These are phyloP conservation scores for Ibycter americanus DNA, from an alignment of 2,797 vertebrate genomes.

Conservation along the genomic window DNA sequence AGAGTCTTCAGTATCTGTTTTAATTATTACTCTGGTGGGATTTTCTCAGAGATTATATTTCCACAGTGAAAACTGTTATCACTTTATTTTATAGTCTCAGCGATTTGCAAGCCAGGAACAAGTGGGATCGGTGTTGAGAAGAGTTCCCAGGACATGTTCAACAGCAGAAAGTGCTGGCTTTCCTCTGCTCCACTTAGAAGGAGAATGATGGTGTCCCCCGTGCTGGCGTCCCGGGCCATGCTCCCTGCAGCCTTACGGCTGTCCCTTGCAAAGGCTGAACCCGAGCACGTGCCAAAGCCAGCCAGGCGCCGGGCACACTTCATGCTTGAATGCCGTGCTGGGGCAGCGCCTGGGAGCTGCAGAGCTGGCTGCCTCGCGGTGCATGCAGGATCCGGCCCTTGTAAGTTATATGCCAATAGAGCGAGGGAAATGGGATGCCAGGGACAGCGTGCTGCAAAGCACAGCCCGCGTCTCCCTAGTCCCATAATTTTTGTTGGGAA, in stretches of 20 bases:
- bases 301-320: rapidly evolving
- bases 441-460: not conserved
- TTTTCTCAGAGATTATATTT: conserved; percentile 9
- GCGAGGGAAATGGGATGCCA: not conserved
- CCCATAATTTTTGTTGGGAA: not conserved
- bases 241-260: rapidly evolving
- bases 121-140: rapidly evolving
- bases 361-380: rapidly evolving
- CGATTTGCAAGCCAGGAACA: not conserved
- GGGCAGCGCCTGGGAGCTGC: not conserved
- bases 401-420: rapidly evolving
- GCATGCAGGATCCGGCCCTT: not conserved
- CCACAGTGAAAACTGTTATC: conserved; percentile 9
- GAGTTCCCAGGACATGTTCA: not conserved
- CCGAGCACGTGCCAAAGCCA: rapidly evolving
- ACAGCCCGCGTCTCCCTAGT: rapidly evolving
- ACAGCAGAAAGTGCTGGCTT: not conserved
- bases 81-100: not conserved
- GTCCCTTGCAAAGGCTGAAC: rapidly evolving
- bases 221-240: rapidly evolving
- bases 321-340: rapidly evolving
- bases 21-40: conserved; percentile 42
- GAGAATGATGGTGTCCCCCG: rapidly evolving
- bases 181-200: rapidly evolving
- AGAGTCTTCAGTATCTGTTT: not conserved